phyloP scores from a whole-genome alignment of 2,113 vertebrate species.

The Peromyscus maniculatus region DNA sequence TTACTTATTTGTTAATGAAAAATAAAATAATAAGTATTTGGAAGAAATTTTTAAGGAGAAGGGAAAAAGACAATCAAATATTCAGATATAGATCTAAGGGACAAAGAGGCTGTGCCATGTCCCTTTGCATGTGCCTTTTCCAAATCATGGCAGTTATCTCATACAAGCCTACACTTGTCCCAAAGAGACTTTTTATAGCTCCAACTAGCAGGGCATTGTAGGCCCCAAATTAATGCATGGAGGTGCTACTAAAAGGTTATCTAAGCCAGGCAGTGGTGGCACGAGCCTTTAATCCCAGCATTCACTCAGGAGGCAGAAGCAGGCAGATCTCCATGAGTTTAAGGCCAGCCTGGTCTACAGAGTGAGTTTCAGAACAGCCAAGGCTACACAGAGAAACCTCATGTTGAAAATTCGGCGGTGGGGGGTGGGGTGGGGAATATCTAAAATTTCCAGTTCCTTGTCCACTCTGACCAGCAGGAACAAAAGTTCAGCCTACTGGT shows the following conservation, averaged over 20 bases:
- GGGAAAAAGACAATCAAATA: background rate
- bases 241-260: background rate
- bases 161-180: background rate
- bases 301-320: background rate
- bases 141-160: background rate
- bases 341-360: background rate
- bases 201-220: fast-evolving
- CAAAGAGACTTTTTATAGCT: background rate
- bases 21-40: slow-evolving; percentile 2
- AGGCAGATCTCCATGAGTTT: background rate
- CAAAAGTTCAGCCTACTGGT: background rate
- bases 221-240: background rate
- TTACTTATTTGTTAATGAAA: background rate
- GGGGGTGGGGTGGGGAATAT: too few species aligned
- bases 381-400: background rate
- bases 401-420: background rate
- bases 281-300: background rate
- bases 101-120: background rate
- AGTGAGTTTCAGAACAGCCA: background rate
- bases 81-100: background rate
- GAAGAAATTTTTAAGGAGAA: background rate
- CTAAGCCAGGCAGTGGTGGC: background rate
- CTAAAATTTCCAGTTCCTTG: background rate
- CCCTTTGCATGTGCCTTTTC: background rate
- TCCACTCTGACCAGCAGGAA: background rate